Evolutionary conservation across 2,888 invertebrate genomes (phyloP), one percentile per base, ranked within the genome.

Genomic region (Lordiphosa fenestrarum): DNA sequence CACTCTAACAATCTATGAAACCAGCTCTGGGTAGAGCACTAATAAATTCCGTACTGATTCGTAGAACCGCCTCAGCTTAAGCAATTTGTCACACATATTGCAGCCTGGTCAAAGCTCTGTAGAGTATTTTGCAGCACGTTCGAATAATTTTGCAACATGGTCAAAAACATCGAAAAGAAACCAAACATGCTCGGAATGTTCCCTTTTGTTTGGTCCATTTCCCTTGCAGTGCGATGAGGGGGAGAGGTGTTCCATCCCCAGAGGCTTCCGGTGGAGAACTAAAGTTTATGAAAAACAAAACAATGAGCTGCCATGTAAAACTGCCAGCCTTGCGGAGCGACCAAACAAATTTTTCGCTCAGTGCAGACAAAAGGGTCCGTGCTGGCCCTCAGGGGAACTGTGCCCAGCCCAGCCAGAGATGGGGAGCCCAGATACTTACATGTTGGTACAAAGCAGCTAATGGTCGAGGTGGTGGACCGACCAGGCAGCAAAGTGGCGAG

Each of bases 291-390:
- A 76, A 80, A 81, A 76, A 63, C 69, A 77, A 83, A 76, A 83
- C 73, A 78, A 73, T 80, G 73, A 80, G 76, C 83, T 80, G 76
- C 83, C 76, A 80, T 76, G 69, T 61, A 58, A 65, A 83, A 80
- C 76, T 64, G 60, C 51, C 42, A 73, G 60, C 76, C 82, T 39
- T 67, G 72, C 66, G 64, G 51, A 64, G 74, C 54, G 36, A 36
- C 47, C 62, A 61, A 54, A 55, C 58, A 82, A 63, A 68, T 60
- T 65, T 70, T 75, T 71, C 50, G 67, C 64, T 54, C 71, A 54
- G 52, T 65, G 61, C 50, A 35, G 44, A n/a, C 12, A n/a, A 75
- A 75, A 75, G 70, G 68, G 66, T 63, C 64, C 44, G 47, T 58
- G 57, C 53, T 56, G 52, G 54, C 51, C 78, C 82, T 52, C 67